Conservation (phyloP, 2,113 vertebrate species). For the Shinisaurus crocodilurus region DNA sequence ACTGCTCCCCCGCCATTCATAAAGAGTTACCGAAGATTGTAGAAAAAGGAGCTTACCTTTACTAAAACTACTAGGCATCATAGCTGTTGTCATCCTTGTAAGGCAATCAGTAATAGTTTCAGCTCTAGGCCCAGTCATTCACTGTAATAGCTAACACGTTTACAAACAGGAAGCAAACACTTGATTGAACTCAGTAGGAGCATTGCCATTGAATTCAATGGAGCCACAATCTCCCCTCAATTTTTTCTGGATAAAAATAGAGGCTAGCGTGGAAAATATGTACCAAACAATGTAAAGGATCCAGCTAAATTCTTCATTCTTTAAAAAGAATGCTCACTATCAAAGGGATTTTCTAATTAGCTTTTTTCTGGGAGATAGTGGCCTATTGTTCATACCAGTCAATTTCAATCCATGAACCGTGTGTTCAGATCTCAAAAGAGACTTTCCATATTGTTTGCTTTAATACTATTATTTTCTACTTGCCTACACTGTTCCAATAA, state of each 20-base stretch:
- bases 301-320: background rate
- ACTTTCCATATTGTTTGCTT: slow-evolving; percentile 51
- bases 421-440: slow-evolving; percentile 41
- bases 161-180: slow-evolving; percentile 20
- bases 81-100: background rate
- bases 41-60: background rate
- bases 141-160: slow-evolving; percentile 43
- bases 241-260: background rate
- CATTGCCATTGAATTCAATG: background rate
- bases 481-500: slow-evolving; percentile 54
- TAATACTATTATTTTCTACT: slow-evolving; percentile 59
- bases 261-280: background rate
- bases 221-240: background rate
- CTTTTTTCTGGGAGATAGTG: background rate
- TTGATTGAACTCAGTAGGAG: slow-evolving; percentile 29
- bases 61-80: background rate
- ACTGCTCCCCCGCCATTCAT: background rate
- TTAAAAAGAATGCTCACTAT: background rate
- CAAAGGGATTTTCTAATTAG: background rate
- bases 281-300: background rate
- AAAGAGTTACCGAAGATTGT: background rate
- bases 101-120: slow-evolving; percentile 33
- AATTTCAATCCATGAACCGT: slow-evolving; percentile 39
- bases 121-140: slow-evolving; percentile 60
- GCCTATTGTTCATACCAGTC: slow-evolving; percentile 24